Evolutionary conservation across 2,888 invertebrate genomes (phyloP), one percentile per base, ranked within the genome.

Genomic region (Amiota minor): DNA sequence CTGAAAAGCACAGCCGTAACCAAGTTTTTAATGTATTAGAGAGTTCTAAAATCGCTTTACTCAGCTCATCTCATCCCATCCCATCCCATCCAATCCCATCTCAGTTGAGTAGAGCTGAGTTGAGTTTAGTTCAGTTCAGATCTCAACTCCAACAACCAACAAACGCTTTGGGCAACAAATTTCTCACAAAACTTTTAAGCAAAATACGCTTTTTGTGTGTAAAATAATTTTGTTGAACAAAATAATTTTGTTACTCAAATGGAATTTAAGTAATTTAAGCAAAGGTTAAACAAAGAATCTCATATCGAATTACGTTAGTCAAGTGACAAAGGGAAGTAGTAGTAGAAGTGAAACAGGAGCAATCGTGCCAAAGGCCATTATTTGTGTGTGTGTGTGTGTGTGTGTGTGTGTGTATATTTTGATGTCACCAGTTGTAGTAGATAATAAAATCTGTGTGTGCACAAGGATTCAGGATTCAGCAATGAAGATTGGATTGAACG

Each of bases 211-310:
- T 68, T 62, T 68, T 68, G 74, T 75, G 77, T 79, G 72, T 70
- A 71, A 70, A 75, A 74, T 64, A 72, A 77, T 74, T 79, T 76
- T 69, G 75, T 64, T 81, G 77, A 83, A 80, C 77, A 81, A 83
- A 84, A 84, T 79, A 84, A 86, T 84, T 84, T 84, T 83, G 81
- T 83, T 86, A 86, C 84, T 84, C 83, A 84, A 86, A 86, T 86
- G 83, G 86, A 83, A 83, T 83, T 86, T 75, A 77, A 79, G 86
- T 83, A 83, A 83, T 83, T 83, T 84, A 79, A 86, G 83, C 86
- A 83, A 86, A 86, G 83, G 83, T 83, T 86, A 84, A 83, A 86
- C 85, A 86, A 83, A 83, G 86, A 83, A 83, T 85, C 79, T 85
- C 77, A 85, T 79, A 75, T 75, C 23, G 50, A 68, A 68, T 68